phyloP scores from a whole-genome alignment of 2,797 vertebrate genomes.

The Fistularia tabacaria region DNA sequence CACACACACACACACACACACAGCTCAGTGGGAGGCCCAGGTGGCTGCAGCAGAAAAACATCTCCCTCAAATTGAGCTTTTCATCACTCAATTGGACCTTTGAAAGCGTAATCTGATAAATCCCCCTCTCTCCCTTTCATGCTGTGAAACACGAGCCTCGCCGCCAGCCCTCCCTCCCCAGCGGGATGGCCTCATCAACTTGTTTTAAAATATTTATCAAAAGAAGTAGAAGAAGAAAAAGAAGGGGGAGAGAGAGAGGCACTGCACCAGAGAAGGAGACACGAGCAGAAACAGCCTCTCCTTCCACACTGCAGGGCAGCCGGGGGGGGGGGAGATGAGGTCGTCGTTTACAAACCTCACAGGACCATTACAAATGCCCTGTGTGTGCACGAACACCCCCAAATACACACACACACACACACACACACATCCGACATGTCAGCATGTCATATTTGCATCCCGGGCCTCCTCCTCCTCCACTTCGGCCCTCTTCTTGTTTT shows the following conservation, averaged over 20 bases:
- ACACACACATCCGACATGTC: too few species aligned
- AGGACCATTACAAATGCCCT: too few species aligned
- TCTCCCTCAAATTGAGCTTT: constrained; percentile 14
- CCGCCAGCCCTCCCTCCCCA: constrained; percentile 25
- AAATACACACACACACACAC: too few species aligned
- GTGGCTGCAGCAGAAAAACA: constrained; percentile 6
- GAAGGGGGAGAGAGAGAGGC: constrained; percentile 14
- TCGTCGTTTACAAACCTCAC: too few species aligned
- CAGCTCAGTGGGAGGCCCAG: constrained; percentile 15
- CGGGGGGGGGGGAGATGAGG: too few species aligned
- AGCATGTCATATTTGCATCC: too few species aligned
- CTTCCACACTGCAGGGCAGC: neutral
- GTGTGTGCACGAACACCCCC: too few species aligned
- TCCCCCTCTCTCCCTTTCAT: constrained; percentile 32
- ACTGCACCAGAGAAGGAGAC: constrained; percentile 12
- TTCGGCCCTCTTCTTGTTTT: constrained; percentile 45
- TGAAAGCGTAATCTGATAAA: constrained; percentile 35
- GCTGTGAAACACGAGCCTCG: constrained; percentile 13
- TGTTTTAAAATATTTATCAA: constrained; percentile 60
- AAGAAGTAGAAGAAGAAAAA: constrained; percentile 19
- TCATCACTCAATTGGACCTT: constrained; percentile 15
- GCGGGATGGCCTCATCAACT: constrained; percentile 43
- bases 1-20: constrained; percentile 2
- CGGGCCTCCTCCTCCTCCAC: too few species aligned
- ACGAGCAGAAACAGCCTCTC: constrained; percentile 15